Base-by-base conservation (phyloP, 2,113 vertebrate genomes). In the Hippolais icterina region DNA sequence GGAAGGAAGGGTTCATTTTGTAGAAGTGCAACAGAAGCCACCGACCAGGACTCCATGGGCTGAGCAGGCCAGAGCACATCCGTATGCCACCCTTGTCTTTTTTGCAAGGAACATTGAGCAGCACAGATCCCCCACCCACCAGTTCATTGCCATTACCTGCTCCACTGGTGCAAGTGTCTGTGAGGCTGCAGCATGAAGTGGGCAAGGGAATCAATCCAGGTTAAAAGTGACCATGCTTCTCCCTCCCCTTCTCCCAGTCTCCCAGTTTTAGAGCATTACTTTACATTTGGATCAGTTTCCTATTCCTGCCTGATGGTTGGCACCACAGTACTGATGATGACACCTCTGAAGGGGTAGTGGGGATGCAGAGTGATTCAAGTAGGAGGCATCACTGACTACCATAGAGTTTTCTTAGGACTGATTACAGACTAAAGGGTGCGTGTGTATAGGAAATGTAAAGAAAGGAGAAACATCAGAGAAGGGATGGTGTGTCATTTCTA, bases 41-140 rank as follows among this genome's bases (percentile, higher is more conserved):
- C 46, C 1, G 4, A 49, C 16, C 46, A 52, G 53, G 39, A 31
- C 0, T 0, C 19, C 16, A 39, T 0, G 3, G 72, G 23, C 59
- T 66, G 79, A 68, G 66, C 78, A 72, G 72, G 44, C 35, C 72
- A 81, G 56, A 78, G 59, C 53, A 72, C 15, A 2, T 5, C 22
- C 2, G 0, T 11, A 5, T 12, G 37, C 46, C 75, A 65, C n/a
- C 11, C 33, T 15, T 29, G 33, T 25, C 21, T 31, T 46, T 17
- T 23, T 69, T 50, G 64, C 71, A 54, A 74, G 71, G 37, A 20
- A 18, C 4, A 11, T 7, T 18, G 54, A 35, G 71, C 59, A 92
- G 68, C 76, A 37, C 71, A 44, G 24, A 7, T 28, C 24, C 46
- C 13, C 22, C 60, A 83, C 18, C 31, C 64, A 65, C 11, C n/a